phyloP scores from a whole-genome alignment of 92 coral and sea anemone species.

The Actinernus sp. region DNA sequence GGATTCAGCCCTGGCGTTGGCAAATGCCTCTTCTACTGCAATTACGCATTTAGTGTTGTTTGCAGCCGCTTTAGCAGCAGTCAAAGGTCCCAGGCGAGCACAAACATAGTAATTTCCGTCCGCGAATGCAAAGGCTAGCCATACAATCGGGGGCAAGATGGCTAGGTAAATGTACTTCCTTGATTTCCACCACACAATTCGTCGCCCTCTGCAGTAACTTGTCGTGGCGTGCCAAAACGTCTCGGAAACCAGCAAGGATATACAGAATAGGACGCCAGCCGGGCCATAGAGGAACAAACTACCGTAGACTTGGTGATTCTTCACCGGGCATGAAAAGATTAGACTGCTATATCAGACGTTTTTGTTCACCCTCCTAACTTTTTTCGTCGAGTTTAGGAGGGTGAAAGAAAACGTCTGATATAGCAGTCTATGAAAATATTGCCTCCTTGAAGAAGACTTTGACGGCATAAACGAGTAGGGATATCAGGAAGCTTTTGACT shows the following conservation, averaged over 20 bases:
- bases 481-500: constrained; percentile 59
- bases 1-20: constrained; percentile 52
- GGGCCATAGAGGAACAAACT: constrained; percentile 75
- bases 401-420: no score
- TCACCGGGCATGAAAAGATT: constrained; percentile 73
- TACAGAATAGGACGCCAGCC: constrained; percentile 63
- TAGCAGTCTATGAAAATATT: no score
- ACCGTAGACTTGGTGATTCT: constrained; percentile 55
- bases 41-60: constrained; percentile 40
- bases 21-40: constrained; percentile 28
- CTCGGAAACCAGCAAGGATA: constrained; percentile 70
- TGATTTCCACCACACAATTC: constrained; percentile 62
- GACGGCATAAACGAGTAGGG: constrained; percentile 63
- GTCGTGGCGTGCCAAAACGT: constrained; percentile 79
- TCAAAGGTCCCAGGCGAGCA: constrained; percentile 70
- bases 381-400: no score
- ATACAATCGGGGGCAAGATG: constrained; percentile 67
- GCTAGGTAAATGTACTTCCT: constrained; percentile 65
- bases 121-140: constrained; percentile 78
- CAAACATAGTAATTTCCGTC: constrained; percentile 74
- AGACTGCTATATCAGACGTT: no score
- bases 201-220: constrained; percentile 51
- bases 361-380: no score
- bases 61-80: constrained; percentile 39
- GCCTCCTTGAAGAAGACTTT: constrained; percentile 73